phyloP scores from a whole-genome alignment of 2,113 vertebrate species.

The Excalfactoria chinensis region DNA sequence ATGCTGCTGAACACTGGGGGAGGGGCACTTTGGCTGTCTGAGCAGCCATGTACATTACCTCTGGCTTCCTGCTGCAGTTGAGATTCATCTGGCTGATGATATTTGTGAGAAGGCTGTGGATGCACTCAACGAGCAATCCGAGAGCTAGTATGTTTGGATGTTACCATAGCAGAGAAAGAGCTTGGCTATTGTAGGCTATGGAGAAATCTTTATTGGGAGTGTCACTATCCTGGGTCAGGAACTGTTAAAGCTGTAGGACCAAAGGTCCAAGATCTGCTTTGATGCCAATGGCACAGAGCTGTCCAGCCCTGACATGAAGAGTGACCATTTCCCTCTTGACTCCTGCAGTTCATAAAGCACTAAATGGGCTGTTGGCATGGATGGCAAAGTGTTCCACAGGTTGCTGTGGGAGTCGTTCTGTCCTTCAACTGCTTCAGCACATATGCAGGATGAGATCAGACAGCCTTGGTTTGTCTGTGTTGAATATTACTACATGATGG shows the following conservation, averaged over 20 bases:
- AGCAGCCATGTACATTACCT: background rate
- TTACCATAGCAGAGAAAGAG: background rate
- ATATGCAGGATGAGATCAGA: background rate
- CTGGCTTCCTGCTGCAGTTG: accelerated
- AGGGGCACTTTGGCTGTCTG: background rate
- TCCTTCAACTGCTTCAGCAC: background rate
- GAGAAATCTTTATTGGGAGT: background rate
- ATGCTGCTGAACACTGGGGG: background rate
- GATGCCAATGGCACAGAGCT: background rate
- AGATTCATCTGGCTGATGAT: background rate
- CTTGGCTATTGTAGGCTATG: background rate
- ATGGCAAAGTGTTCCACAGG: background rate
- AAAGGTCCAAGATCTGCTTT: background rate
- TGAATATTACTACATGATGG: accelerated
- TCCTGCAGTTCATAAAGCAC: background rate
- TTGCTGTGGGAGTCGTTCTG: accelerated
- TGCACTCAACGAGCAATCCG: background rate
- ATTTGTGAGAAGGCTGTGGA: background rate
- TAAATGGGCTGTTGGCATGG: accelerated
- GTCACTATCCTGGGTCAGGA: background rate
- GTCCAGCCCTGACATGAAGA: accelerated
- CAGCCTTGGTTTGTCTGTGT: accelerated
- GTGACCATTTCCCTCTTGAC: accelerated
- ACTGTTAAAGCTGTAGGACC: background rate
- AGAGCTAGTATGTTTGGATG: background rate